Conservation (phyloP, 2,888 invertebrate genomes). For the Campopleginae sp. region DNA sequence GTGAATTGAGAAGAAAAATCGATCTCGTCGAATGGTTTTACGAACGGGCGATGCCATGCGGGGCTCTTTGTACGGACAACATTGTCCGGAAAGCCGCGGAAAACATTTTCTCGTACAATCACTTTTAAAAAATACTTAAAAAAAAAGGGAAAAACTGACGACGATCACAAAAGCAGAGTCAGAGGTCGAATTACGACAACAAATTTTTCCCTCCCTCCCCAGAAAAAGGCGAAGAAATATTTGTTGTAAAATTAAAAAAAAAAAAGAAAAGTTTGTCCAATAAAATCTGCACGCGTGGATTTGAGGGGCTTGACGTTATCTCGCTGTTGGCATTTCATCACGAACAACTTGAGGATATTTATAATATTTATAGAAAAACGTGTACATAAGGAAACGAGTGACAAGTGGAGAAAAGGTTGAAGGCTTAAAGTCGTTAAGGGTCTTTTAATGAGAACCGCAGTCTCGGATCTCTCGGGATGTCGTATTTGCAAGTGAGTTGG, state of each 20-base stretch:
- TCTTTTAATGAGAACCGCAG: constrained; percentile 70
- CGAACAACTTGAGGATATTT: not conserved
- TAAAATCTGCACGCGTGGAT: not conserved
- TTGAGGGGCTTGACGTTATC: not conserved
- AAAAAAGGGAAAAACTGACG: not conserved
- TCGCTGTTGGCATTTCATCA: not conserved
- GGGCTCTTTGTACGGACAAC: not conserved
- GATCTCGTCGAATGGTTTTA: not conserved
- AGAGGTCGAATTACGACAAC: not conserved
- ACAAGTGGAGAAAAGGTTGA: constrained; percentile 36
- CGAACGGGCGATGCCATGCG: not conserved
- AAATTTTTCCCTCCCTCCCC: not conserved
- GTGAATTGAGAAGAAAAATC: too few relatives aligned
- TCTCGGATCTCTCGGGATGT: constrained; percentile 40
- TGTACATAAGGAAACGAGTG: not conserved
- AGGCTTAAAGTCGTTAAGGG: constrained; percentile 68
- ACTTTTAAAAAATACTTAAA: too few relatives aligned
- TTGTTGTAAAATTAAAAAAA: not conserved
- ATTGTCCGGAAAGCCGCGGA: not conserved
- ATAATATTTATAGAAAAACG: not conserved
- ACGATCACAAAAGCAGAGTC: not conserved
- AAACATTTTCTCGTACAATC: not conserved
- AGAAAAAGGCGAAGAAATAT: not conserved
- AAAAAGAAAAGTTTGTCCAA: not conserved
- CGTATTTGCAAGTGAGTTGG: constrained; percentile 22